Evolutionary conservation across 2,888 invertebrate genomes (phyloP), one percentile per base, ranked within the genome.

Genomic region (Drosophila nigritarsus): DNA sequence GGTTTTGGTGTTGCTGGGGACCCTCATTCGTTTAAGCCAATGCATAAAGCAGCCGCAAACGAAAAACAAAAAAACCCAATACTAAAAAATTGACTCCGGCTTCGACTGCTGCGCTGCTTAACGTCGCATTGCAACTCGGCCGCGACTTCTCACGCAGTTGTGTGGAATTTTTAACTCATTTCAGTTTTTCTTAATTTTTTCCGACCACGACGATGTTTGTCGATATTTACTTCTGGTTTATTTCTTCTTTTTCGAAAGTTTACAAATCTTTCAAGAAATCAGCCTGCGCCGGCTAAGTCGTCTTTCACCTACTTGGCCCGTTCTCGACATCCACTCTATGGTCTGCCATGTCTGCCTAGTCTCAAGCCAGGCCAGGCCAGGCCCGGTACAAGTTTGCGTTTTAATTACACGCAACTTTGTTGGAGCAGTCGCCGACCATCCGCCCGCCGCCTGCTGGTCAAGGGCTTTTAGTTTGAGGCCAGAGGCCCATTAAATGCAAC

Each of bases 131-230:
- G 56, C 56, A 42, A 42, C 48, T 40, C 69, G 78, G 75, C 83
- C 83, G 78, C 78, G 64, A 90, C 87, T 90, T 87, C 87, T 87
- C 87, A 87, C 90, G 87, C 90, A 87, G 85, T 82, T 83, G 89
- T 88, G 80, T 87, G 80, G 89, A 87, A 86, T 90, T 84, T 89
- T 86, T 87, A 83, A 85, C 87, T 90, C 87, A 88, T 88, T 86
- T 87, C 75, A 85, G 88, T 85, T 89, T 86, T 89, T 84, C 80
- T 85, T 84, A 89, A 89, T 87, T 89, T 85, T 87, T 87, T 77
- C 60, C 67, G 71, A 56, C 74, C 62, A 63, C 72, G 71, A 72
- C 76, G 70, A 65, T 77, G 75, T 82, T 84, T 87, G 88, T 84
- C 85, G 89, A 89, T 85, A 89, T 78, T 82, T 82, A 84, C 87